Base-by-base conservation (phyloP, 2,888 invertebrate species). In the Notodonta ziczac region DNA sequence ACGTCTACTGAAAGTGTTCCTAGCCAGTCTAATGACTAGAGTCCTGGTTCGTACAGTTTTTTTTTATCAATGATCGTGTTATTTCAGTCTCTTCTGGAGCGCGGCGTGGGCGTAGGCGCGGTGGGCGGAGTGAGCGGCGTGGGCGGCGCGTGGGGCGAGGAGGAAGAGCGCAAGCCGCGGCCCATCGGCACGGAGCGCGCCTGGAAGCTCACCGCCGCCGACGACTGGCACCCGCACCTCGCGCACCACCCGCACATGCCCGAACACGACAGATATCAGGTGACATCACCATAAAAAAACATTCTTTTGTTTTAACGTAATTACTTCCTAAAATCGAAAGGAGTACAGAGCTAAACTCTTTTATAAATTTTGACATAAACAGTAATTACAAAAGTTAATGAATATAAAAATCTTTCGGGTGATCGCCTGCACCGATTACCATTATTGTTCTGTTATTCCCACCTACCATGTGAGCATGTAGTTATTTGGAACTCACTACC, bases 151-250 rank as follows among this genome's bases (percentile, higher is more conserved):
- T 87, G 90, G 87, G 90, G 86, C 66, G 91, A 92, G 73, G 91
- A 90, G 77, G 93, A 91, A 77, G 93, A 92, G 67, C 90, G 92
- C 78, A 95, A 96, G 87, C 96, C 96, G 55, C 94, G 96, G 5
- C 97, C 97, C 58, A 97, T 97, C 84, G 97, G 97, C 71, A 97
- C 97, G 0, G 97, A 97, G 90, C 94, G 97, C 77, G 96, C 96
- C 48, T 95, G 96, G 94, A 96, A 96, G 84, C 94, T 92, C 65
- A 90, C 85, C 72, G 88, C 84, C 70, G 82, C 82, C 73, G 91
- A 91, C 70, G 90, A 90, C 82, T 90, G 90, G 90, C 92, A 81
- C 67, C 83, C 75, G 65, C 85, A 82, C 68, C 69, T 81, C 70
- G 78, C 74, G 65, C 82, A 80, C 64, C 72, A 80, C 72, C 73